These are phyloP conservation scores for Cottoperca gobio DNA, from an alignment of 2,797 vertebrate species.

Conservation along the genomic window DNA sequence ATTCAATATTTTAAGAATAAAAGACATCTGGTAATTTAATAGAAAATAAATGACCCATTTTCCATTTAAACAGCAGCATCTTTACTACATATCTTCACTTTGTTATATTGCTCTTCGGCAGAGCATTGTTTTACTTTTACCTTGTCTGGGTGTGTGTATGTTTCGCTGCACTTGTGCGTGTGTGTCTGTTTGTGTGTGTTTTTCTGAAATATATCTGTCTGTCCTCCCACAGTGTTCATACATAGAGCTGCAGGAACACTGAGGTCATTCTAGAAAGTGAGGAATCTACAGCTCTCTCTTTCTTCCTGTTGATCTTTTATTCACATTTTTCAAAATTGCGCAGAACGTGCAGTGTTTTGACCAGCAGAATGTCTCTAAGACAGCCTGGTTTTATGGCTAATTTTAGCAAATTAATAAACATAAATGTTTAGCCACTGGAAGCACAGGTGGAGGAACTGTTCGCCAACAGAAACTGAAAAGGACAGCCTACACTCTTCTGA, in stretches of 20 bases:
- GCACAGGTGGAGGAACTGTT: neutral
- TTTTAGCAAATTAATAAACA: neutral
- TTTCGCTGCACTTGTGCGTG: neutral
- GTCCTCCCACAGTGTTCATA: slow-evolving; percentile 44
- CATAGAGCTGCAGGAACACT: slow-evolving; percentile 40
- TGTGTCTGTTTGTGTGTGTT: slow-evolving; percentile 21
- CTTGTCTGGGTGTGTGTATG: neutral
- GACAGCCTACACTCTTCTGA: neutral
- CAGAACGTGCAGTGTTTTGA: neutral
- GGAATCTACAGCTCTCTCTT: slow-evolving; percentile 5
- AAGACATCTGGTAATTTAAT: neutral
- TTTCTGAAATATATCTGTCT: slow-evolving; percentile 41
- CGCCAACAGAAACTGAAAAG: neutral
- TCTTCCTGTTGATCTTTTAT: slow-evolving; percentile 5
- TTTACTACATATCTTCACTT: neutral
- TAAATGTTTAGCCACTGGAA: neutral
- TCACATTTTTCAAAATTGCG: neutral
- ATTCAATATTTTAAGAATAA: neutral
- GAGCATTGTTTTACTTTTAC: neutral
- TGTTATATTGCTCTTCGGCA: slow-evolving; percentile 1
- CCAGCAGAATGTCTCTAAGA: neutral
- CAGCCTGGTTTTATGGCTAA: neutral
- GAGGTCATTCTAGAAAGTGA: slow-evolving; percentile 30
- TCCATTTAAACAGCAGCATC: neutral
- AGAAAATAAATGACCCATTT: neutral